Evolutionary conservation across 2,113 vertebrate species (phyloP).

Genomic region (Trochalopteron elliotii): DNA sequence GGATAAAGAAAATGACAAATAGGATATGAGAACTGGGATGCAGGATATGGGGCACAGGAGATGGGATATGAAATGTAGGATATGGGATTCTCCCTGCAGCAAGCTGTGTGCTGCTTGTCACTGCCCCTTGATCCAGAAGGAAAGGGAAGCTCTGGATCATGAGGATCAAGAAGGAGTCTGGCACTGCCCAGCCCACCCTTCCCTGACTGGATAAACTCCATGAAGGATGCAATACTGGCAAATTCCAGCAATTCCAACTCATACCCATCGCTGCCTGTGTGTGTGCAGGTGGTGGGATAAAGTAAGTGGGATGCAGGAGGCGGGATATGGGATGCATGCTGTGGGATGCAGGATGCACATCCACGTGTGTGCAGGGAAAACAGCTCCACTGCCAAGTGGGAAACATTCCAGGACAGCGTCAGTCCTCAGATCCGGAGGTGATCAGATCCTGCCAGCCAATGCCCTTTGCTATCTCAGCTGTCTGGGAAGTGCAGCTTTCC

Average conservation of each 20-base stretch:
- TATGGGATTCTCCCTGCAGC: background rate
- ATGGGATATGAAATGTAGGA: background rate
- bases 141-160: background rate
- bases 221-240: background rate
- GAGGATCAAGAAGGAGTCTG: background rate
- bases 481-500: background rate
- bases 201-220: background rate
- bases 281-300: background rate
- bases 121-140: background rate
- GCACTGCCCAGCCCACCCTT: background rate
- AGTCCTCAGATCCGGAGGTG: background rate
- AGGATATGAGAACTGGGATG: background rate
- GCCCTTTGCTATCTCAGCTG: background rate
- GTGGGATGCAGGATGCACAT: background rate
- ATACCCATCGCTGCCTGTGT: background rate
- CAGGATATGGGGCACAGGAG: too few relatives aligned
- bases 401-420: rapidly evolving
- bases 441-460: background rate
- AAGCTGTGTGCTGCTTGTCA: background rate
- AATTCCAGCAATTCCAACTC: background rate
- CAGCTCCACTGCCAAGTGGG: background rate
- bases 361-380: rapidly evolving
- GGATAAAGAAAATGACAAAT: too few relatives aligned
- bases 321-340: background rate
- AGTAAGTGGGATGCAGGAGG: background rate